These are phyloP conservation scores for Sardinella longiceps DNA, from an alignment of 2,797 vertebrate species.

Conservation along the genomic window DNA sequence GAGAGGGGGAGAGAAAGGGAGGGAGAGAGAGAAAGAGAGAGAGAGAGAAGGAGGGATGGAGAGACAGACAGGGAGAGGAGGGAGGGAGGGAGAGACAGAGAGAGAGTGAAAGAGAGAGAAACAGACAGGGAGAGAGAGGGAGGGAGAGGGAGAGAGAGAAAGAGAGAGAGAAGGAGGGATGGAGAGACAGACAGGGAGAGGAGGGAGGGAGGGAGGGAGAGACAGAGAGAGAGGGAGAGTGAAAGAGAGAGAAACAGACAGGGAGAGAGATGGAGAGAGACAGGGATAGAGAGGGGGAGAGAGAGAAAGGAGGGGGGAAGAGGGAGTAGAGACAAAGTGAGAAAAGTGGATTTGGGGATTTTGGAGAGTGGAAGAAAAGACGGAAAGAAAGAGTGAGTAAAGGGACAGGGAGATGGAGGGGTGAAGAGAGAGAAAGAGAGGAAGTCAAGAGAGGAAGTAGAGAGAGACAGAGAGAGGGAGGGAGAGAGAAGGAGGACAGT, in stretches of 20 bases:
- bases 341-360: no score
- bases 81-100: slow-evolving; percentile 6
- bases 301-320: not conserved
- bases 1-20: not conserved
- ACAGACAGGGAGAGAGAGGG: not conserved
- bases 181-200: no score
- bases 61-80: not conserved
- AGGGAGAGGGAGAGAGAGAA: not conserved
- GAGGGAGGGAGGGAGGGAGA: not conserved
- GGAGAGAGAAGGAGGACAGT: not conserved
- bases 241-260: not conserved
- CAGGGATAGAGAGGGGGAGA: not conserved
- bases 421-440: not conserved
- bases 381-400: not conserved
- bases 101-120: slow-evolving; percentile 43
- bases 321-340: not conserved
- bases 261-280: not conserved
- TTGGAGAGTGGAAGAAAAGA: not conserved
- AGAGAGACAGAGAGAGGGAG: not conserved
- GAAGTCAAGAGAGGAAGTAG: not conserved
- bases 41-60: not conserved
- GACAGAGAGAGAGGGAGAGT: not conserved
- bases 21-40: not conserved
- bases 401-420: not conserved
- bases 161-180: not conserved